Evolutionary conservation across 1,140 invertebrate species (phyloP), one percentile per base, ranked within the genome.

Genomic region (Apolygus lucorum): DNA sequence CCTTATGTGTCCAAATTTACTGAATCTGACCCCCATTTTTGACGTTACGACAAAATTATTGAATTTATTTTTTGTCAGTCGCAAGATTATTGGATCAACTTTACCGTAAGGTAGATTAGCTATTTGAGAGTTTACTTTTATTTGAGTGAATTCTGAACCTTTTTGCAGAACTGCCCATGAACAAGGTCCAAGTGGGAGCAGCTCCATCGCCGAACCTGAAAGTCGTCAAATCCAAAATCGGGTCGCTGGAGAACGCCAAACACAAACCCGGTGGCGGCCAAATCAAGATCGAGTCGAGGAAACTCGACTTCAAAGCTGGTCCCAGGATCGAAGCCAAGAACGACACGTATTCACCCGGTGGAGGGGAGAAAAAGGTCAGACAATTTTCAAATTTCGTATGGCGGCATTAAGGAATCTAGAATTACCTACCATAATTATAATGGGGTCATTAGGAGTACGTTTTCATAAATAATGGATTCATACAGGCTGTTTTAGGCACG

Each of bases 181-280:
- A 95, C 77, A 95, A 95, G 84, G 79, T 95, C 74, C 90, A 94
- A 84, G 92, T 96, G 8, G 93, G 93, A 62, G 84, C 88, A 68
- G 90, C 91, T 2, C 91, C 93, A 52, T 93, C 92, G 25, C 93
- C 94, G 25, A 96, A 96, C 78, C 79, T 96, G 52, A 93, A 93
- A 81, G 86, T 90, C 64, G 91, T 95, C 1, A 88, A 88, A 79
- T 95, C 94, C 17, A 97, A 96, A 83, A 93, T 98, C 72, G 95
- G 95, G 2, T 97, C 95, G 1, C 79, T 97, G 76, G 87, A 94
- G n/a, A 97, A 97, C 78, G 84, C 93, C 0, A 88, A 85, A 62
- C 91, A 98, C 78, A 95, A 92, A 77, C 93, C 93, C 1, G 90
- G 92, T 21, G 95, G 93, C 52, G 94, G 94, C 28, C 89, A 94